phyloP scores from a whole-genome alignment of 2,113 vertebrate species.

The Callospermophilus lateralis region DNA sequence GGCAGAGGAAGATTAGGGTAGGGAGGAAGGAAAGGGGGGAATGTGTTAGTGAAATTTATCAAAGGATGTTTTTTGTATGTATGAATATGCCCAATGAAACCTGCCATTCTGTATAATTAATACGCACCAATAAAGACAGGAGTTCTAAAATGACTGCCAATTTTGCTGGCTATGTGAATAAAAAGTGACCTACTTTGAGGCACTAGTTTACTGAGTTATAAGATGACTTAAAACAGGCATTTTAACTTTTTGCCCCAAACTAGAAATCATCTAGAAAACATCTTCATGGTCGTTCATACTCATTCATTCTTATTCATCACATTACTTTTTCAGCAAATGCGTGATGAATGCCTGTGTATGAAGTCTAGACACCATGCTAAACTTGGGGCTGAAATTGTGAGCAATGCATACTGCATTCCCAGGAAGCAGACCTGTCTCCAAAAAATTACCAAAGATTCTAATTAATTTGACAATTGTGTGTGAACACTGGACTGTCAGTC shows the following conservation, averaged over 20 bases:
- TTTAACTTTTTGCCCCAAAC: no score
- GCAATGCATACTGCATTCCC: not conserved
- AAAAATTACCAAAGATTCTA: not conserved
- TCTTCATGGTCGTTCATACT: not conserved
- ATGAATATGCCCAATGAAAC: not conserved
- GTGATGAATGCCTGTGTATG: not conserved
- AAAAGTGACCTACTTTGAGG: conserved; percentile 36
- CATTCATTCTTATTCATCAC: not conserved
- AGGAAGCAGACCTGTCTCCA: not conserved
- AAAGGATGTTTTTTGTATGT: not conserved
- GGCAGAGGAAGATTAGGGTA: not conserved
- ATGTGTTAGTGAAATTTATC: not conserved
- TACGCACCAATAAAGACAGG: not conserved
- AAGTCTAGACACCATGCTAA: not conserved
- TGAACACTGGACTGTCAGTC: not conserved
- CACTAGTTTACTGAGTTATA: conserved; percentile 53
- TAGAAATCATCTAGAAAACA: not conserved
- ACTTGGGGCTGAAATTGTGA: not conserved
- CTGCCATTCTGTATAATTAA: not conserved
- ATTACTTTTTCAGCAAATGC: not conserved
- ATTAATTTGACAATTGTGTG: not conserved
- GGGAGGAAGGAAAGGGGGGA: no score
- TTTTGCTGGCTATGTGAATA: conserved; percentile 28
- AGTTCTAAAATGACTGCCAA: conserved; percentile 11
- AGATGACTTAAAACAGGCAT: conserved; percentile 22